Conservation (phyloP, 2,797 vertebrate genomes). For the Gallinago nigripennis region DNA sequence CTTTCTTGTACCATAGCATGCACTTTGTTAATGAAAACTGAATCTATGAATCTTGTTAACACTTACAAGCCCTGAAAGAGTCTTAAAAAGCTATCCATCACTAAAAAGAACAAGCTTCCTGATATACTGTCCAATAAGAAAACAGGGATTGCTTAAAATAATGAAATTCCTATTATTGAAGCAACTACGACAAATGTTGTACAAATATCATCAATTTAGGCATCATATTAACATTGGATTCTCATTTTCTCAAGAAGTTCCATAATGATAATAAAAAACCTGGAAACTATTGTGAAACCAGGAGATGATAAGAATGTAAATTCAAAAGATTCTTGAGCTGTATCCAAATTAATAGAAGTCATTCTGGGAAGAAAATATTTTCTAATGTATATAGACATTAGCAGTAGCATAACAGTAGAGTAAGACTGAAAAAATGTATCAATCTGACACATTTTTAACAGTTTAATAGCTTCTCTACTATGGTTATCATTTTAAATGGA, state of each 20-base stretch:
- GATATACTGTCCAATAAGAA: background rate
- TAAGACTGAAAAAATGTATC: background rate
- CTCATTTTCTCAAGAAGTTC: background rate
- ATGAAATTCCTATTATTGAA: background rate
- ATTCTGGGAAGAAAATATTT: background rate
- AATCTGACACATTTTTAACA: background rate
- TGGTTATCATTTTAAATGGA: background rate
- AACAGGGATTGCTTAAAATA: background rate
- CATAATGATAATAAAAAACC: background rate
- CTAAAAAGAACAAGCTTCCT: background rate
- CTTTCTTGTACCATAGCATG: background rate
- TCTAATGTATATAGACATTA: background rate
- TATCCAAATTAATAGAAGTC: background rate
- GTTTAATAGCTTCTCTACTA: background rate
- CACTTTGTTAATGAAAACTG: background rate
- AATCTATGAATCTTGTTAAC: background rate
- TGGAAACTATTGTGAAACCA: background rate
- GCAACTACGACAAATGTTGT: background rate
- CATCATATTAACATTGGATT: background rate
- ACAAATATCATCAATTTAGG: background rate
- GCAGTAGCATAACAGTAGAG: background rate
- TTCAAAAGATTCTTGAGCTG: background rate
- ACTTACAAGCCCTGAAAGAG: background rate
- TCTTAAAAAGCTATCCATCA: background rate
- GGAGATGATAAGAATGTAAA: background rate